Conservation (phyloP, 2,113 vertebrate species). For the Xiphorhynchus elegans region DNA sequence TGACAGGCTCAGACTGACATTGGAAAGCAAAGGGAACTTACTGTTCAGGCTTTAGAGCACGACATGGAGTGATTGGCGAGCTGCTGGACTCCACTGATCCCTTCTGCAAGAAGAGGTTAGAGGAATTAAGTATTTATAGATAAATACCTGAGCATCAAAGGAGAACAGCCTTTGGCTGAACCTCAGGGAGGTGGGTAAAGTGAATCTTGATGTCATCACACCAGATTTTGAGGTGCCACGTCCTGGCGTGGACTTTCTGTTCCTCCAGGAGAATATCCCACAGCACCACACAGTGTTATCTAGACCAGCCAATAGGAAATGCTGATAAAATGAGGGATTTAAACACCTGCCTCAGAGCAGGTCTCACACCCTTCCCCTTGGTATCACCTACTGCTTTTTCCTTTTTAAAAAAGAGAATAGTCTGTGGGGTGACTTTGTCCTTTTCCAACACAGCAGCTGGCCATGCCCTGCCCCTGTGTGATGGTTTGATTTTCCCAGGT, state of each 20-base stretch:
- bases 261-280: not conserved
- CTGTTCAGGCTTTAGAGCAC: not conserved
- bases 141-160: not conserved
- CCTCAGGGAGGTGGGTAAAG: not conserved
- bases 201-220: not conserved
- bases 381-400: not conserved
- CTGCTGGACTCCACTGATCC: not conserved
- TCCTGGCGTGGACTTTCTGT: rapidly evolving
- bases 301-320: not conserved
- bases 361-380: not conserved
- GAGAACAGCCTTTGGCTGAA: not conserved
- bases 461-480: not conserved
- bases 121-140: not conserved
- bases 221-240: not conserved
- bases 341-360: rapidly evolving
- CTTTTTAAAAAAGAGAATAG: not conserved
- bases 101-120: not conserved
- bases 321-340: not conserved
- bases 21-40: not conserved
- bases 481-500: not conserved
- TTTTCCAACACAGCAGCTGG: not conserved
- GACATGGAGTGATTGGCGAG: not conserved
- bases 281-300: not conserved
- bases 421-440: not conserved
- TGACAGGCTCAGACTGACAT: not conserved